Conservation (phyloP, 2,888 invertebrate genomes). For the Augiades crinisus region DNA sequence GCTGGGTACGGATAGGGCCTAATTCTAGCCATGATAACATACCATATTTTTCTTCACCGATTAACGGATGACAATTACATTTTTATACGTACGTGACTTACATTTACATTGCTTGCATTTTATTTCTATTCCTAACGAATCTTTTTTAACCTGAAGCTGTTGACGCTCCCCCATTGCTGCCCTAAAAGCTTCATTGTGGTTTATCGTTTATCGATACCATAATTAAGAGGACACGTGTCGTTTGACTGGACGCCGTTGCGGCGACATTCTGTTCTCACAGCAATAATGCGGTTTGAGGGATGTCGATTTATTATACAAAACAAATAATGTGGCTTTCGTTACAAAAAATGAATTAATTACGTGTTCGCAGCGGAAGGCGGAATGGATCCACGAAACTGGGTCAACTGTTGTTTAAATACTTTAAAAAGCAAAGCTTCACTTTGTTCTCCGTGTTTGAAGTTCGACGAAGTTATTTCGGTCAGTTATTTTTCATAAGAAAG, state of each 20-base stretch:
- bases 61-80: no score
- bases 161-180: no score
- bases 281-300: slow-evolving; percentile 4
- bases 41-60: no score
- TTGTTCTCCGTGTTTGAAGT: slow-evolving; percentile 15
- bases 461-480: slow-evolving; percentile 17
- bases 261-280: neutral
- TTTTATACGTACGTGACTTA: no score
- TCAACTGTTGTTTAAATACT: slow-evolving; percentile 23
- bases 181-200: no score
- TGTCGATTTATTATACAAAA: slow-evolving; percentile 14
- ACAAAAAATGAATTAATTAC: slow-evolving; percentile 21
- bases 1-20: no score
- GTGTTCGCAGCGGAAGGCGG: slow-evolving; percentile 10
- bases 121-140: no score
- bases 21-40: no score
- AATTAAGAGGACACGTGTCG: neutral
- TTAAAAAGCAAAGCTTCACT: slow-evolving; percentile 19
- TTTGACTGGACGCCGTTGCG: neutral
- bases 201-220: neutral
- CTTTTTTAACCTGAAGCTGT: no score
- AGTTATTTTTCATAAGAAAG: slow-evolving; percentile 15
- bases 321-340: slow-evolving; percentile 15
- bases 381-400: slow-evolving; percentile 13
- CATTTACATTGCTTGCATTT: no score